Evolutionary conservation across 2,797 vertebrate genomes (phyloP), one percentile per base, ranked within the genome.

Genomic region (Lithobates pipiens): DNA sequence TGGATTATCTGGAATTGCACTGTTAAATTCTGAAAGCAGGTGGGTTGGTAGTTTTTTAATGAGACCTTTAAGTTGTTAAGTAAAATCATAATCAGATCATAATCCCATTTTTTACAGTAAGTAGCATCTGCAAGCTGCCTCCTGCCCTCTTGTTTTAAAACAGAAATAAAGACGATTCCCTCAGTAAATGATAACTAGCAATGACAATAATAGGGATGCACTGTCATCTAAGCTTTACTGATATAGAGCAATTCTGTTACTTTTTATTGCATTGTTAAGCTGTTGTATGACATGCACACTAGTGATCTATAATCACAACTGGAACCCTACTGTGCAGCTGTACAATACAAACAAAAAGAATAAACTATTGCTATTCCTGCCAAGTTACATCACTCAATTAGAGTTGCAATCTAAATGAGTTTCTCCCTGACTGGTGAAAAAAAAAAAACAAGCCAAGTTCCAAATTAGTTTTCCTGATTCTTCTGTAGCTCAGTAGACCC

Each of bases 381-480:
- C 71, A 82, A 76, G 72, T 1, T 63, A 68, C 61, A 76, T 50
- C 65, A 83, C 32, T n/a, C 71, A 83, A 76, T 76, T 83, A 75
- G 18, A 36, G 44, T 50, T 46, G 68, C 50, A 36, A 68, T 80
- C 44, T 42, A n/a, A 42, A 80, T 80, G 23, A 71, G 65, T 23
- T 21, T 23, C 44, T 71, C 44, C 44, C 7, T 34, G 39, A 6
- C 42, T 29, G 10, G 77, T 10, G 16, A 54, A 54, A 18, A 61
- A 61, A 57, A 61, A 57, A 57, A 57, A 57, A n/a, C 21, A 23
- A 18, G 50, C 21, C 21, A n/a, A 80, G 21, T 71, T 32, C 23
- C 77, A 42, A 18, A 54, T 42, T 34, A 23, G 2, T 23, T 27
- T 16, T 23, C 27, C 15, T 29, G 10, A 69, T 32, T 50, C 16